Percentiles rank a stretch among this genome's conserved stretches.
Evolutionary conservation across 2,113 vertebrate genomes (phyloP).

Genomic region (Lasiurus cinereus): DNA sequence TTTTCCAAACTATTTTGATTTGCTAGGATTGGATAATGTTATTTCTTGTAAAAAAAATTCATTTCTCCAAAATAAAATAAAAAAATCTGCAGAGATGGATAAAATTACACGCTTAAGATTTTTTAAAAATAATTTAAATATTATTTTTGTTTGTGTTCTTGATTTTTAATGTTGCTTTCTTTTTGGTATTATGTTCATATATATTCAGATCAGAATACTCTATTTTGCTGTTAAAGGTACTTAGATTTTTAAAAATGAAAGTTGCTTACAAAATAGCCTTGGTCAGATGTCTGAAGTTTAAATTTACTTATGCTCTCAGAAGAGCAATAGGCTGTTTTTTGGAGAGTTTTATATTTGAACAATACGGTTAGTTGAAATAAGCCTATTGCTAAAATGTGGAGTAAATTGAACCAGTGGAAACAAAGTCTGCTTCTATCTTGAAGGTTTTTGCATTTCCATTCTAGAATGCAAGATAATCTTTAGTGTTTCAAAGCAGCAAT

Average conservation of each 20-base stretch:
- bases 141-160: conserved; percentile 19
- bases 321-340: not conserved
- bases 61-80: not conserved
- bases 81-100: not conserved
- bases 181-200: conserved; percentile 34
- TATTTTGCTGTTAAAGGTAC: not conserved
- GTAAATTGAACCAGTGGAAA: not conserved
- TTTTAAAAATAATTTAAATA: conserved; percentile 13
- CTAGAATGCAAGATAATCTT: not conserved
- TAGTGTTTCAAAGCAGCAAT: not conserved
- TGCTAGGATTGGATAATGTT: conserved; percentile 19
- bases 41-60: conserved; percentile 51
- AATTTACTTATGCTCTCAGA: not conserved
- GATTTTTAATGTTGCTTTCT: not conserved
- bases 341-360: not conserved
- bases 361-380: conserved; percentile 7
- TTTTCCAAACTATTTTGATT: conserved; percentile 59
- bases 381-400: conserved; percentile 12
- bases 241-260: conserved; percentile 38
- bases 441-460: conserved; percentile 18
- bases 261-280: not conserved
- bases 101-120: not conserved
- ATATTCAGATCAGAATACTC: not conserved
- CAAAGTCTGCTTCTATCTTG: conserved; percentile 24
- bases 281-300: conserved; percentile 23